Conservation (phyloP, 2,113 vertebrate genomes). For the Mus musculus region DNA sequence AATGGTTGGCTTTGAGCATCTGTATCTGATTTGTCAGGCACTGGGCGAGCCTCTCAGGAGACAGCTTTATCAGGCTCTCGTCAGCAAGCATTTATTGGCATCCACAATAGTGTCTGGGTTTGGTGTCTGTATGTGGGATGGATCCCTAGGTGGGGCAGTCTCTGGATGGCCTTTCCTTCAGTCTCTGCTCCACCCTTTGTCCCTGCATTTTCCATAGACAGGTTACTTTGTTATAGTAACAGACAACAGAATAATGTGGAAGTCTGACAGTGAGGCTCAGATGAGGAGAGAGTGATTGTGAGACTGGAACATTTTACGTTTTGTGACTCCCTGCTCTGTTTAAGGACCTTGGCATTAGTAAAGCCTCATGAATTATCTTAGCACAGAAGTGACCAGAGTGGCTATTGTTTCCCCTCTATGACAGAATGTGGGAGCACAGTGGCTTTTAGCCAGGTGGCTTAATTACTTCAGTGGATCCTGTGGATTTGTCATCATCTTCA, state of each 20-base stretch:
- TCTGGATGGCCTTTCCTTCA: too few relatives aligned
- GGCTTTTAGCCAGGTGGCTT: slow-evolving; percentile 2
- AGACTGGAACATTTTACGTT: neutral
- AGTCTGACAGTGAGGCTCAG: neutral
- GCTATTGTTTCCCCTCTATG: neutral
- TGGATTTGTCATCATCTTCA: slow-evolving; percentile 17
- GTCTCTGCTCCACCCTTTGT: too few relatives aligned
- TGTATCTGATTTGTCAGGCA: too few relatives aligned
- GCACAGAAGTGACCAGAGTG: neutral
- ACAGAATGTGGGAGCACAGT: neutral
- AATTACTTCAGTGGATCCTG: slow-evolving; percentile 1
- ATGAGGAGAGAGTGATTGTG: neutral
- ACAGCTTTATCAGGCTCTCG: too few relatives aligned
- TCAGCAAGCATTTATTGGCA: too few relatives aligned
- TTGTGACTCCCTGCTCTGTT: neutral
- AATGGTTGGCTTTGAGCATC: too few relatives aligned
- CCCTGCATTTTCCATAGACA: too few relatives aligned
- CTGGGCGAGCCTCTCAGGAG: too few relatives aligned
- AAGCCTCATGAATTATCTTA: neutral
- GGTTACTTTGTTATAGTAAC: neutral
- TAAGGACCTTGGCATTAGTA: slow-evolving; percentile 6
- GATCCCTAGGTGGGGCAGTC: too few relatives aligned
- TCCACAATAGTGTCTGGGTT: too few relatives aligned
- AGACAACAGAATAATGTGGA: neutral
- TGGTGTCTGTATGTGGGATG: too few relatives aligned